Percentiles rank a stretch among this genome's conserved stretches.
These are phyloP conservation scores for Galago senegalensis DNA, from an alignment of 2,797 vertebrate species.

Conservation along the genomic window DNA sequence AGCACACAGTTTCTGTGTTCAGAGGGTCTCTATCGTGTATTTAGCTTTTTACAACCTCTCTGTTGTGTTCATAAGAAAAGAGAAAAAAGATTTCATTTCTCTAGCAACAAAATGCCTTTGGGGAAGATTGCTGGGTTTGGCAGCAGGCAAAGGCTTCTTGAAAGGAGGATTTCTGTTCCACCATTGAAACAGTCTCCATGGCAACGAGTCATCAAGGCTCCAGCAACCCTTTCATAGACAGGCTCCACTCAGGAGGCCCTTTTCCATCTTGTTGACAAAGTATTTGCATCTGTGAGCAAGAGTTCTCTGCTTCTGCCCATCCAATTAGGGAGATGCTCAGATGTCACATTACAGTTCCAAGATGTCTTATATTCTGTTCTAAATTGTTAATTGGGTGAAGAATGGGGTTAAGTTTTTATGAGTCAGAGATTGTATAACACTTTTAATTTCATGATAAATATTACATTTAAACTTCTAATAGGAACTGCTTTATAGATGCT, in stretches of 20 bases:
- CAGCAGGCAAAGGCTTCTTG: conserved; percentile 79
- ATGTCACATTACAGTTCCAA: neutral
- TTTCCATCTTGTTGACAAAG: conserved; percentile 60
- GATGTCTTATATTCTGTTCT: neutral
- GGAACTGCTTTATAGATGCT: neutral
- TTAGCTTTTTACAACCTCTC: conserved; percentile 75
- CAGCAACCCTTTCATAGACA: conserved; percentile 77
- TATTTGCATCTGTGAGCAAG: conserved; percentile 76
- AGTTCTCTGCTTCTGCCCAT: conserved; percentile 48
- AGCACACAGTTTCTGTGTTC: conserved; percentile 22
- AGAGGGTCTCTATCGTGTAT: conserved; percentile 56
- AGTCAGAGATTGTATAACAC: conserved; percentile 22
- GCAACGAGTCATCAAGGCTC: conserved; percentile 79
- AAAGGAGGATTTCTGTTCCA: conserved; percentile 79
- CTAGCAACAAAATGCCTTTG: conserved; percentile 79
- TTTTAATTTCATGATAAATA: conserved; percentile 45
- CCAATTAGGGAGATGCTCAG: conserved; percentile 1
- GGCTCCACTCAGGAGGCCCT: conserved; percentile 67
- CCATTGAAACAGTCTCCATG: conserved; percentile 75
- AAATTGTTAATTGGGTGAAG: conserved; percentile 40
- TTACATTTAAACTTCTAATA: conserved; percentile 1
- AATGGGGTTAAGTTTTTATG: conserved; percentile 43
- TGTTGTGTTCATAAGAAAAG: conserved; percentile 68
- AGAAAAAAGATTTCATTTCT: conserved; percentile 74
- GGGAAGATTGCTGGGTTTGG: conserved; percentile 79